Evolutionary conservation across 92 coral and sea anemone species (phyloP).

Genomic region (Diadumene lineata): DNA sequence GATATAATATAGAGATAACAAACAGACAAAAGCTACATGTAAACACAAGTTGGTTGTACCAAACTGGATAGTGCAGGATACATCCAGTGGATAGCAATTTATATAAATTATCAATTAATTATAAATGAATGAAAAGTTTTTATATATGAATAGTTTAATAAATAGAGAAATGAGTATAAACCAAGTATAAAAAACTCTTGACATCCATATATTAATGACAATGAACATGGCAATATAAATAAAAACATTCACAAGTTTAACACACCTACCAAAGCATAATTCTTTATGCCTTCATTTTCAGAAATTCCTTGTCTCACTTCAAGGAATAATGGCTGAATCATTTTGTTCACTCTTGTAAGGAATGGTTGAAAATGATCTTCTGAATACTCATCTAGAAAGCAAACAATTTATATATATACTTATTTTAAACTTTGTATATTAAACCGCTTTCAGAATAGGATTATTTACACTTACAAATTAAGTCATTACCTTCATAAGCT

Average conservation of each 20-base stretch:
- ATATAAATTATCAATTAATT: too few species aligned
- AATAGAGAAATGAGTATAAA: too few species aligned
- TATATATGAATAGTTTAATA: too few species aligned
- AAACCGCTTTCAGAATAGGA: too few species aligned
- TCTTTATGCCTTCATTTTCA: constrained; percentile 80
- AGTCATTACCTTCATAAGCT: constrained; percentile 62
- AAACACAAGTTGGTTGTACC: too few species aligned
- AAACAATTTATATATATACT: neutral
- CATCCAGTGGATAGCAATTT: too few species aligned
- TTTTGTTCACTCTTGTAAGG: constrained; percentile 62
- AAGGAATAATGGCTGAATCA: constrained; percentile 68
- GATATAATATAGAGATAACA: too few species aligned
- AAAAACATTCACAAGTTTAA: neutral
- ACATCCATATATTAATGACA: neutral
- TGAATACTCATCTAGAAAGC: constrained; percentile 37
- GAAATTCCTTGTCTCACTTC: constrained; percentile 81
- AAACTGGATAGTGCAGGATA: too few species aligned
- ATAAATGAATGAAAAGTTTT: too few species aligned
- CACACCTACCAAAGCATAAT: constrained; percentile 79
- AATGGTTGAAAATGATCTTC: constrained; percentile 54
- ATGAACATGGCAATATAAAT: neutral
- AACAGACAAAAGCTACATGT: too few species aligned
- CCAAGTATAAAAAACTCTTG: too few species aligned
- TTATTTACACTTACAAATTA: neutral
- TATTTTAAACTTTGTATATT: too few species aligned